A percentile compares a stretch with the other conserved stretches of the same genome.
Evolutionary conservation across 2,797 vertebrate genomes (phyloP).

Genomic region (Crypturellus tataupa): DNA sequence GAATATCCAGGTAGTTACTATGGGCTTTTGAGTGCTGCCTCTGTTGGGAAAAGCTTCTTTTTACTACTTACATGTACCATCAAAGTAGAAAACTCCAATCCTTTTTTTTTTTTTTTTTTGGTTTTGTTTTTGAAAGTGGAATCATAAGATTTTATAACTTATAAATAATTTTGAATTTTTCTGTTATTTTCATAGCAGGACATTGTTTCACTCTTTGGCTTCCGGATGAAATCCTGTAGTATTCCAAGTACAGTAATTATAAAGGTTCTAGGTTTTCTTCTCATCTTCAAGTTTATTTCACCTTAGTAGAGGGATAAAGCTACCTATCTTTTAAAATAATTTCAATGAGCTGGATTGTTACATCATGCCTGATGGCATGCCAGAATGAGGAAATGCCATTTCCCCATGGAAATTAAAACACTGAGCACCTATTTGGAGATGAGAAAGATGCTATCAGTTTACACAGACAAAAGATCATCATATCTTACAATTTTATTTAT

Average conservation of each 20-base stretch:
- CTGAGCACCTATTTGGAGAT: constrained; percentile 58
- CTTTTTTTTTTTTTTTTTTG: not conserved
- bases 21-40: not conserved
- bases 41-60: not conserved
- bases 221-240: not conserved
- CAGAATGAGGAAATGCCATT: constrained; percentile 48
- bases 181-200: not conserved
- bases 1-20: not conserved
- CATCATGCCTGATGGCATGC: not conserved
- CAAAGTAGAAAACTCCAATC: not conserved
- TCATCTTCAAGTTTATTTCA: not conserved
- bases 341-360: not conserved
- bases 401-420: constrained; percentile 51
- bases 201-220: not conserved
- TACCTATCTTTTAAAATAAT: not conserved
- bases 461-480: constrained; percentile 8
- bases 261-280: not conserved
- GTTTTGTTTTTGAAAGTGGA: not conserved
- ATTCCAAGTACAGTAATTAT: not conserved
- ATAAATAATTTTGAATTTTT: not conserved
- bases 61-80: not conserved
- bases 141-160: not conserved
- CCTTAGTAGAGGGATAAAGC: not conserved
- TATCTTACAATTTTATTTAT: constrained; percentile 23
- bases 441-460: constrained; percentile 52